These are phyloP conservation scores for Ethmia dodecea DNA, from an alignment of 2,888 invertebrate genomes.

Conservation along the genomic window DNA sequence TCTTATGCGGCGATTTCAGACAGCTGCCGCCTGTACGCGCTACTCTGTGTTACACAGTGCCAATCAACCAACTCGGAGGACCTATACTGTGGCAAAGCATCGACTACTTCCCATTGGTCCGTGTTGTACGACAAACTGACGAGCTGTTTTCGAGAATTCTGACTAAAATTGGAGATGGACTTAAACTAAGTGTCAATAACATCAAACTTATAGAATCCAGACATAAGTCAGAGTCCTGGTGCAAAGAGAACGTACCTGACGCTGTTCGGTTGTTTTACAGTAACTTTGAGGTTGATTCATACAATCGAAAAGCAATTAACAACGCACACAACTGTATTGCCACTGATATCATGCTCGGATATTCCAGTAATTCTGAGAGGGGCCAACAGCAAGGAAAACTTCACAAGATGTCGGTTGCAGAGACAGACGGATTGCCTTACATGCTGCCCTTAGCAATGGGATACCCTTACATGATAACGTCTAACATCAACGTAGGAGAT, in stretches of 20 bases:
- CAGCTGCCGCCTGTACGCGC: constrained; percentile 39
- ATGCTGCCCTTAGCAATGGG: constrained; percentile 19
- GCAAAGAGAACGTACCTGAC: no score
- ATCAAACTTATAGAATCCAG: no score
- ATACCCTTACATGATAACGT: constrained; percentile 22
- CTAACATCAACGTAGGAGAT: no score
- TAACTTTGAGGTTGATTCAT: no score
- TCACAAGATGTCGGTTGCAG: constrained; percentile 22
- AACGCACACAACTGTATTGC: constrained; percentile 22
- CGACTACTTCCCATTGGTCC: constrained; percentile 29
- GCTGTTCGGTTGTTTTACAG: no score
- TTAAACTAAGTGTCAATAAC: no score
- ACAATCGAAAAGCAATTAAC: no score
- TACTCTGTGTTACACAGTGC: constrained; percentile 27
- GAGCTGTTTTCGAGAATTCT: no score
- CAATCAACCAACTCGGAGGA: constrained; percentile 23
- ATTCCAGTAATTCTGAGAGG: constrained; percentile 16
- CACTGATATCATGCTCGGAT: constrained; percentile 20
- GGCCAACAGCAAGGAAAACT: constrained; percentile 16
- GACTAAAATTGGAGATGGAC: no score
- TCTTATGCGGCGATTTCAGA: constrained; percentile 20
- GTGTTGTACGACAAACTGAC: no score
- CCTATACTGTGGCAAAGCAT: constrained; percentile 30
- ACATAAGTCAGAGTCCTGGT: no score
- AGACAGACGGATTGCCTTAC: constrained; percentile 21